Percentiles rank a stretch among this genome's conserved stretches.
phyloP scores from a whole-genome alignment of 2,113 vertebrate genomes.

The Sorex araneus region DNA sequence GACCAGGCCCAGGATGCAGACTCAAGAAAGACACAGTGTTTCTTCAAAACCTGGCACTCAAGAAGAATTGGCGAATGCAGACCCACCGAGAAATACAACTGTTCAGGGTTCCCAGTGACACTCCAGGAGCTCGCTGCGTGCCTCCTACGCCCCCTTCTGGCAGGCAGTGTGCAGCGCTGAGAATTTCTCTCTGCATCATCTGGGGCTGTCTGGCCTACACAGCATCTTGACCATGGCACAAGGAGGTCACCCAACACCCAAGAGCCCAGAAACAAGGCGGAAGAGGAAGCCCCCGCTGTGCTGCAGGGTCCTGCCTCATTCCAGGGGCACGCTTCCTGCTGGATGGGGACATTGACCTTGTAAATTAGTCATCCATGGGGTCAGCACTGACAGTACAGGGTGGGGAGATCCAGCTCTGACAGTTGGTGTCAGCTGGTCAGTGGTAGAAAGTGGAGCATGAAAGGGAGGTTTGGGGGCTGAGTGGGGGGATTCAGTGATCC shows the following conservation, averaged over 20 bases:
- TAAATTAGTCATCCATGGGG: too few relatives aligned
- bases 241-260: not conserved
- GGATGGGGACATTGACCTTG: too few relatives aligned
- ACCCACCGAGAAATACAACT: too few relatives aligned
- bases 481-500: not conserved
- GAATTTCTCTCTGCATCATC: not conserved
- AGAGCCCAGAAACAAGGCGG: not conserved
- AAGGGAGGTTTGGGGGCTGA: not conserved
- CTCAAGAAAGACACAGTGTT: not conserved
- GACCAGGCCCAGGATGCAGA: not conserved
- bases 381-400: not conserved
- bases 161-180: rapidly evolving
- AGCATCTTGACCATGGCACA: too few relatives aligned
- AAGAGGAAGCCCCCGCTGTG: not conserved
- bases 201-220: not conserved
- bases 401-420: too few relatives aligned
- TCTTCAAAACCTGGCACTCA: not conserved
- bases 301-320: not conserved
- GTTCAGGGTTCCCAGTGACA: not conserved
- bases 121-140: too few relatives aligned
- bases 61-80: not conserved
- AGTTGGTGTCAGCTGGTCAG: not conserved
- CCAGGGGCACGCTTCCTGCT: too few relatives aligned
- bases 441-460: not conserved
- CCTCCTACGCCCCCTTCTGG: conserved; percentile 61